Evolutionary conservation across 2,888 invertebrate genomes (phyloP).

Genomic region (Trichogramma evanescens): DNA sequence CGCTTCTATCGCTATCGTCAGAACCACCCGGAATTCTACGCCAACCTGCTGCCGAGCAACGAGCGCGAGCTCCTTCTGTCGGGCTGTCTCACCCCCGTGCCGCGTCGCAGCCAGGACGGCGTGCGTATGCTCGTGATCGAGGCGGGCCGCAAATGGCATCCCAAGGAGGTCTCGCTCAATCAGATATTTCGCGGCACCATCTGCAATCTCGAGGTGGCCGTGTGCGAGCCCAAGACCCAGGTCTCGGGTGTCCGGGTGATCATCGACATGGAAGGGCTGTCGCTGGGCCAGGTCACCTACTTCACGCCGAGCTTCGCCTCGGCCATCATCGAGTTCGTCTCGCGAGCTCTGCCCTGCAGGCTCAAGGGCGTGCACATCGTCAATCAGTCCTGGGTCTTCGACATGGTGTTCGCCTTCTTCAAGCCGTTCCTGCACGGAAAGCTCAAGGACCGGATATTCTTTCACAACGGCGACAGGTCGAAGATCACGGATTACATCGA

Average conservation of each 20-base stretch:
- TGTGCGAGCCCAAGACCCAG: slow-evolving; percentile 67
- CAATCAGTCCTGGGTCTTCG: slow-evolving; percentile 82
- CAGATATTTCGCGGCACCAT: slow-evolving; percentile 67
- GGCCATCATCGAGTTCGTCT: slow-evolving; percentile 64
- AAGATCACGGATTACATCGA: slow-evolving; percentile 57
- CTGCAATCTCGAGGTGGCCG: slow-evolving; percentile 64
- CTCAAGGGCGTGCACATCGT: slow-evolving; percentile 80
- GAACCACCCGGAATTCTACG: slow-evolving; percentile 59
- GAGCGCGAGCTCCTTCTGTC: slow-evolving; percentile 58
- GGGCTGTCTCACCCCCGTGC: slow-evolving; percentile 63
- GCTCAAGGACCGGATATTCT: slow-evolving; percentile 66
- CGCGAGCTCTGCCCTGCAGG: slow-evolving; percentile 77
- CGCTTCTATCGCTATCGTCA: slow-evolving; percentile 64
- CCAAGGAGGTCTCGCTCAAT: slow-evolving; percentile 58
- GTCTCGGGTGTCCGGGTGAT: slow-evolving; percentile 68
- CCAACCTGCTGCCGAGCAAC: slow-evolving; percentile 56
- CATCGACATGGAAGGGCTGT: slow-evolving; percentile 69
- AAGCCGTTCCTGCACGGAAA: slow-evolving; percentile 84
- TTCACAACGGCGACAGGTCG: slow-evolving; percentile 65
- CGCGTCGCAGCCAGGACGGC: slow-evolving; percentile 62
- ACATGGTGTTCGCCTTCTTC: slow-evolving; percentile 77
- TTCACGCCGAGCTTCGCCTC: slow-evolving; percentile 73
- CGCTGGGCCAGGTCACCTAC: slow-evolving; percentile 65
- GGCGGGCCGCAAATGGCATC: slow-evolving; percentile 70
- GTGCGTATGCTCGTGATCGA: slow-evolving; percentile 64